Evolutionary conservation across 2,888 invertebrate species (phyloP).

Genomic region (Aromia moschata): DNA sequence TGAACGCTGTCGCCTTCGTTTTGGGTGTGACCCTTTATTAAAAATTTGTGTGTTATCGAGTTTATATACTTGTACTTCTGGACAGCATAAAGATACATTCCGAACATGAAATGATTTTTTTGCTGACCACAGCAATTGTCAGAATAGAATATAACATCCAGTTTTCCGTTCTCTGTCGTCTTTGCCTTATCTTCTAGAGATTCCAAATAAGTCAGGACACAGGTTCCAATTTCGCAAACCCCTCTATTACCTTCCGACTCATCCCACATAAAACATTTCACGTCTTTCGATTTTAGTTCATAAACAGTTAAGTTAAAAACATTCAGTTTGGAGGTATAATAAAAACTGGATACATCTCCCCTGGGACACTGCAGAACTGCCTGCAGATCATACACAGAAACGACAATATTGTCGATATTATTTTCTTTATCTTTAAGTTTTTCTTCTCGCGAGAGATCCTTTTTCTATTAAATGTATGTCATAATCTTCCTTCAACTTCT

Average conservation of each 20-base stretch:
- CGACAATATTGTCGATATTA: neutral
- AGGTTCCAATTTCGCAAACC: constrained; percentile 1
- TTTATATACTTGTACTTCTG: neutral
- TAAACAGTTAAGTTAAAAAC: neutral
- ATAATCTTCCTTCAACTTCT: neutral
- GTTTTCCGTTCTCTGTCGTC: neutral
- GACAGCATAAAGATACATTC: constrained; percentile 18
- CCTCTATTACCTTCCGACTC: constrained; percentile 3
- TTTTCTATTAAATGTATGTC: neutral
- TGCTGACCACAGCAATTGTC: constrained; percentile 27
- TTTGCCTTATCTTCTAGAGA: neutral
- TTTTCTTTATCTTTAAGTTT: neutral
- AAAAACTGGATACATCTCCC: neutral
- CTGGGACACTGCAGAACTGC: neutral
- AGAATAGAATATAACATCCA: constrained; percentile 20
- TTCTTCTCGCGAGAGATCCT: neutral
- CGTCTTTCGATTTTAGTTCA: neutral
- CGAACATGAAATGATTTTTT: constrained; percentile 24
- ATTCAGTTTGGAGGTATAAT: neutral
- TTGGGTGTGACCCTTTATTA: constrained; percentile 24
- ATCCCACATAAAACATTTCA: constrained; percentile 5
- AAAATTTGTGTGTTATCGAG: constrained; percentile 23
- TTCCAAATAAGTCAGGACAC: neutral
- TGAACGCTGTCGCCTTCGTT: constrained; percentile 26
- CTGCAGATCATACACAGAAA: neutral